These are phyloP conservation scores for Calameuta idolon DNA, from an alignment of 2,888 invertebrate species.

Conservation along the genomic window DNA sequence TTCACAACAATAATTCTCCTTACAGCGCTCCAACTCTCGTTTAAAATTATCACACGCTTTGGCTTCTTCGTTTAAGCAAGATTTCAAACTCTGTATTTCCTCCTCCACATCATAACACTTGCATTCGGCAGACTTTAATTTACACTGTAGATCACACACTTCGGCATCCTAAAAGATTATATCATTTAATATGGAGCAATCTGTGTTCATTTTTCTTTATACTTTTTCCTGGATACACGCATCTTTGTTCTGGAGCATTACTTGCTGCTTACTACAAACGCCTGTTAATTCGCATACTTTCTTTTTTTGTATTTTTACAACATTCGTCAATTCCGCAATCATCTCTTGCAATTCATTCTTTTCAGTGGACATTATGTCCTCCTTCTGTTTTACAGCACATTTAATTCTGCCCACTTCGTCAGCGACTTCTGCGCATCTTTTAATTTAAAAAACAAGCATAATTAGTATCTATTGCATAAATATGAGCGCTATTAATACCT, in stretches of 20 bases:
- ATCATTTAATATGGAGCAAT: not conserved
- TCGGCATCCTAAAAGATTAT: slow-evolving; percentile 28
- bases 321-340: slow-evolving; percentile 39
- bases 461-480: not conserved
- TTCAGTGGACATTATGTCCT: slow-evolving; percentile 37
- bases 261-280: slow-evolving; percentile 41
- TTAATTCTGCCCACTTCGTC: slow-evolving; percentile 40
- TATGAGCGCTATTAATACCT: not conserved
- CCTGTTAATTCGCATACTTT: slow-evolving; percentile 42
- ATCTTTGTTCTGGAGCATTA: slow-evolving; percentile 36
- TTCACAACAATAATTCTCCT: slow-evolving; percentile 41
- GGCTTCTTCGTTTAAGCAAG: slow-evolving; percentile 34
- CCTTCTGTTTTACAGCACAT: slow-evolving; percentile 36
- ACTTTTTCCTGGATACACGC: slow-evolving; percentile 35
- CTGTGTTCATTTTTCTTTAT: not conserved
- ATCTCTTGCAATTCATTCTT: slow-evolving; percentile 39
- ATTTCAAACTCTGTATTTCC: slow-evolving; percentile 35
- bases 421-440: slow-evolving; percentile 39
- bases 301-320: slow-evolving; percentile 43
- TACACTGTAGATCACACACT: slow-evolving; percentile 30
- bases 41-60: slow-evolving; percentile 34
- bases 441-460: not conserved
- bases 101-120: slow-evolving; percentile 33
- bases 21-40: slow-evolving; percentile 37
- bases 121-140: slow-evolving; percentile 31